Base-by-base conservation (phyloP, 2,113 vertebrate species). In the Puffinus mauretanicus region DNA sequence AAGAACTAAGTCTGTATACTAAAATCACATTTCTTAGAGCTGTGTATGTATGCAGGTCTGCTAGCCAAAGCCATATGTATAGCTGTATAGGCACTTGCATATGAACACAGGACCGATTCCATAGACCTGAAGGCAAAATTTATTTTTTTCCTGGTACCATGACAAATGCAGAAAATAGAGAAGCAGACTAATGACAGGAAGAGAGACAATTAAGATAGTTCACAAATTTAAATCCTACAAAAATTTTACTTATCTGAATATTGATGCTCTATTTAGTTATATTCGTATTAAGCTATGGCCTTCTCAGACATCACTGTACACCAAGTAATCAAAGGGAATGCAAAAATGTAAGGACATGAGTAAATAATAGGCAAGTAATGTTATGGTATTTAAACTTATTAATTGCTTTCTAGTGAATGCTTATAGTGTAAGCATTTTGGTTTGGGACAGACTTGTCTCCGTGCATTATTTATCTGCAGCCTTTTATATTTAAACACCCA, bases 181-280 rank as follows among this genome's bases (percentile, higher is more conserved):
- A 44, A 88, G 34, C 70, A 64, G 85, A 13, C 6, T 92, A 94
- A 95, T 82, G 81, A 62, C 76, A 94, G 76, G 62, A 67, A 84
- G 29, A 75, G 55, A 81, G 55, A 71, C 57, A 88, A 93, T 77
- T 61, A 86, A 95, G 67, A 54, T 16, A 65, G 44, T 25, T 69
- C 77, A 87, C 36, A 81, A 85, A 71, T 96, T 85, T 95, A 94
- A 96, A 96, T 94, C 67, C 88, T 87, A 95, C 47, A 89, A 90
- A 93, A 91, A 82, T 49, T 72, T 64, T 77, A 51, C 65, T 96
- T 94, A 78, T 86, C 83, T 94, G 75, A 14, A 55, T 78, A 80
- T 61, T 84, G 62, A 51, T 40, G 86, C 90, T 91, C 86, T 86
- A 7, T n/a, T 92, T 79, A 22, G 36, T 86, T 61, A 49, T 10